Base-by-base conservation (phyloP, 2,113 vertebrate genomes). In the Camarhynchus parvulus region DNA sequence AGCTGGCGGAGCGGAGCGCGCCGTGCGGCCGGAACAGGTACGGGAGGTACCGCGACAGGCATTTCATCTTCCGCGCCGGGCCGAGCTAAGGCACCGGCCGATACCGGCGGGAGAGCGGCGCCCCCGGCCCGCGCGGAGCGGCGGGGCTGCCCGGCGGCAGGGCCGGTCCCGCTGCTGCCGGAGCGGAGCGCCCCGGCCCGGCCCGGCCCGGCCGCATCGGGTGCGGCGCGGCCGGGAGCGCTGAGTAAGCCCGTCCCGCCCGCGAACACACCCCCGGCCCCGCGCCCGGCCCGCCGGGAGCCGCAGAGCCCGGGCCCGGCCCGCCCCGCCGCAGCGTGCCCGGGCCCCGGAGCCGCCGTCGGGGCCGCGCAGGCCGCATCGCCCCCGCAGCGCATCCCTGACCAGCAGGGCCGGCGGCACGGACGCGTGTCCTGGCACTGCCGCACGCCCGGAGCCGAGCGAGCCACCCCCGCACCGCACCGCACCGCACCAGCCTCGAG, bases 31-130 rank as follows among this genome's bases (percentile, higher is more conserved):
- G 78, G 39, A 83, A 13, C 2, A 83, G 70, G 78, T 68, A 62
- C 87, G 78, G 87, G 16, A 83, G n/a, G 78, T 41, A 82, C 69
- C 87, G 87, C 61, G 39, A 89, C 39, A 89, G 67, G 62, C 87
- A 75, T 82, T 75, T 75, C 87, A 75, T 89, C 78, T 53, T 89
- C 87, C 53, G 77, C 37, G 33, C 63, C 53, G 46, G 33, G 10
- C 73, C 73, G 15, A 19, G 63, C 73, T 53, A 19, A 10, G 30
- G 8, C 73, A 39, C 55, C 39, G 14, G 22, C 17, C 27, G 63
- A 2, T 1, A 4, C 4, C 52, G 52, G 55, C 77, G 63, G 79
- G 35, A n/a, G 1, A 46, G 62, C 47, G 61, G 76, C 25, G 10
- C 30, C 50, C 46, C 50, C 49, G 50, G 50, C 13, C 49, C 49